Base-by-base conservation (phyloP, 2,797 vertebrate species). In the Dromococcyx pavoninus region DNA sequence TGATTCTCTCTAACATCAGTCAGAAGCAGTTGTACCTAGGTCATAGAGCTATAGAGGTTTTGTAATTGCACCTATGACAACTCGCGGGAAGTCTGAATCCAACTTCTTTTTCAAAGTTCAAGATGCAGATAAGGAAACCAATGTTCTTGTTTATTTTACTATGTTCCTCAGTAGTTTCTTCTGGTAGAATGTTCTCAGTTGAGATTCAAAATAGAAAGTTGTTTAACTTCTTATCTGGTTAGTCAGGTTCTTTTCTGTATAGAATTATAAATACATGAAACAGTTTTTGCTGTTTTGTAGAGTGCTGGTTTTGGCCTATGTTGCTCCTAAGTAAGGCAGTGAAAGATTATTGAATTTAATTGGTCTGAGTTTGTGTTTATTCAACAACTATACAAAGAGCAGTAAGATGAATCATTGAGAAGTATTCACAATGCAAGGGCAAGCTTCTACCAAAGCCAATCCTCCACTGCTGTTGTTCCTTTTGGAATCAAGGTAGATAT, bases 281-380 rank as follows among this genome's bases (percentile, higher is more conserved):
- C 65, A 35, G 15, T 25, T 88, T 84, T 73, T 79, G 65, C 12
- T 61, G 7, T 62, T 91, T 39, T 80, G 57, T 65, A n/a, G 56
- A 60, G 25, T 90, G 35, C 39, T 84, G 43, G 7, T 95, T 89
- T 88, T 70, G 22, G 69, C 39, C 67, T 54, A 4, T 65, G 41
- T 70, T 83, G 3, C 2, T 1, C 30, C 33, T n/a, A 27, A 58
- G 25, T 39, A 71, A 86, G 54, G 58, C 27, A 72, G 48, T 58
- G 72, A 61, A 85, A 80, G 9, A 18, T 94, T 90, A 53, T 56
- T 93, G 33, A 5, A 4, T 76, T 93, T 70, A 85, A 76, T 86
- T 57, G 53, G 56, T 95, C 30, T 88, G 61, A 53, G 71, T 92
- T 80, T 91, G 17, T 89, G 23, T 84, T 92, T 86, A 78, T 66